Evolutionary conservation across 2,113 vertebrate genomes (phyloP).

Genomic region (Poeciliopsis retropinna): DNA sequence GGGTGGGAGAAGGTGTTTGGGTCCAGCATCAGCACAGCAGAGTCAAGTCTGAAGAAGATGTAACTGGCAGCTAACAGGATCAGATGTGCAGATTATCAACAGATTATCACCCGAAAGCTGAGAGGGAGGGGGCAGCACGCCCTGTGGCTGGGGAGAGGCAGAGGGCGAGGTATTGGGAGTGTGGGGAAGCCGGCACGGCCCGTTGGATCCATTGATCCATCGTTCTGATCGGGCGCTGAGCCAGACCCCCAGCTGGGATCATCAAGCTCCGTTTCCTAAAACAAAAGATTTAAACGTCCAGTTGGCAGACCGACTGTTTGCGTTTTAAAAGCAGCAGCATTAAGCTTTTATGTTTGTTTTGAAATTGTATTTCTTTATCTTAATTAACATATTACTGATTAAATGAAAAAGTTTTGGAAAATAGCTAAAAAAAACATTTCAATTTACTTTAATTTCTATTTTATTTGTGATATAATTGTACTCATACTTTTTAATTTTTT

Average conservation of each 20-base stretch:
- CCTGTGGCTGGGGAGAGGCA: conserved; percentile 18
- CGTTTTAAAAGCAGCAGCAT: no score
- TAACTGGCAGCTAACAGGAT: conserved; percentile 65
- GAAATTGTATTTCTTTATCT: no score
- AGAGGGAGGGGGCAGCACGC: conserved; percentile 29
- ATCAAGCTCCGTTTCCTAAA: not conserved
- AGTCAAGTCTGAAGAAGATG: conserved; percentile 19
- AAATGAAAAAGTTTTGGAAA: no score
- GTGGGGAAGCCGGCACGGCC: not conserved
- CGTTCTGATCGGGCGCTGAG: conserved; percentile 38
- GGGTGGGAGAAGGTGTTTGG: conserved; percentile 6
- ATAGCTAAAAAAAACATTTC: no score
- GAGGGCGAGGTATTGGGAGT: conserved; percentile 15
- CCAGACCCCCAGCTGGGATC: conserved; percentile 56
- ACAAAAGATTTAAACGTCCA: conserved; percentile 4
- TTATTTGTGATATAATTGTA: not conserved
- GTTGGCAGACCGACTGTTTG: not conserved
- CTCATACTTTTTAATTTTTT: no score
- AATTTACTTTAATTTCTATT: not conserved
- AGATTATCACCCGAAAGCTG: conserved; percentile 53
- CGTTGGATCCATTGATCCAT: conserved; percentile 51
- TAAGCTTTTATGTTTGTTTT: no score
- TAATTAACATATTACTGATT: no score
- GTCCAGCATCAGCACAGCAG: conserved; percentile 18
- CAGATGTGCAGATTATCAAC: conserved; percentile 64